Base-by-base conservation (phyloP, 2,113 vertebrate species). In the Cacatua alba region DNA sequence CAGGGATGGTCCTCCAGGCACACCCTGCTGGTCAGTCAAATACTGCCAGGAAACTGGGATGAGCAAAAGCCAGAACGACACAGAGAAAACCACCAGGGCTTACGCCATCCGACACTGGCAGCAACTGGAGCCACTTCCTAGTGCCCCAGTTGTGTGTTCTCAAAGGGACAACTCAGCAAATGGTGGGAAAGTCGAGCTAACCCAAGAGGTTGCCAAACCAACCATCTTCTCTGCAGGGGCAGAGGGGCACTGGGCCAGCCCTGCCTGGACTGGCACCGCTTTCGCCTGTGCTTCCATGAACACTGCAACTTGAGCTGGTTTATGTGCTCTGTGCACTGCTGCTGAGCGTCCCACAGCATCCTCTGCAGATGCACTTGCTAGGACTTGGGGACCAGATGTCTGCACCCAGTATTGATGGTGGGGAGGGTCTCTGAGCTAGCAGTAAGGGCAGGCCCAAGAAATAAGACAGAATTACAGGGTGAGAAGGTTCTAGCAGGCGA, bases 321-420 rank as follows among this genome's bases (percentile, higher is more conserved):
- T 19, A 49, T 28, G 48, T 2, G 2, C 57, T 75, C 39, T 6
- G 1, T 53, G 33, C 44, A 25, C 35, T 0, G 0, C 44, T 62
- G 57, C 67, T 4, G 4, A 89, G 48, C 68, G n/a, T 31, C 51
- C 35, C 83, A 60, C 19, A 3, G 55, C 55, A 65, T 48, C 57
- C 51, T 46, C 69, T 35, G 37, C 55, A 64, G 68, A 52, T 24
- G 15, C 1, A 3, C 49, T 12, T 4, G 1, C 5, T 1, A 16
- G 19, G 6, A 25, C 33, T 6, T 87, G 39, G 59, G 53, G 39
- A 89, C 35, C 53, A 57, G 63, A 23, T 0, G 2, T 15, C 35
- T 72, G 71, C 48, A 80, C 19, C 28, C 59, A 26, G 25, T 23
- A n/a, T 4, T 53, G 63, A 62, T 43, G 74, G 49, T 6, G 5